Evolutionary conservation across 2,888 invertebrate genomes (phyloP).

Genomic region (Stratiomys singularior): DNA sequence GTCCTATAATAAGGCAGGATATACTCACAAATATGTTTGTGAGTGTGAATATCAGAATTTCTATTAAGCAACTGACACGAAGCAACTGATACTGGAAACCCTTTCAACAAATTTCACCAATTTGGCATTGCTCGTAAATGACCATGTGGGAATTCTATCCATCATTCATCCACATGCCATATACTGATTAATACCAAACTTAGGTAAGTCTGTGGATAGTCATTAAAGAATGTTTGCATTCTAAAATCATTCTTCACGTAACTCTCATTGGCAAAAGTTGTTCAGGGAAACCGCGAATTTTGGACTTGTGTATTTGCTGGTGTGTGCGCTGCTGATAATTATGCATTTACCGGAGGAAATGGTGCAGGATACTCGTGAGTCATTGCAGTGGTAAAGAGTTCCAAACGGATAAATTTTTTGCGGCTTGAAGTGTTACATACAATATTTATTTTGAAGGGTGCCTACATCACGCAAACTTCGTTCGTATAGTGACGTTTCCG

Average conservation of each 20-base stretch:
- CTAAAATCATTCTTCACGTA: not conserved
- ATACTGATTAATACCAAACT: slow-evolving; percentile 28
- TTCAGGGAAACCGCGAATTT: not conserved
- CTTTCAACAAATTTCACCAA: not conserved
- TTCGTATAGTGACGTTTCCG: slow-evolving; percentile 20
- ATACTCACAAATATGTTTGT: no score
- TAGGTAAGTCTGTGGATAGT: not conserved
- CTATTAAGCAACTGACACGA: no score
- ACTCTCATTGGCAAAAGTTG: not conserved
- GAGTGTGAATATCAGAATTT: no score
- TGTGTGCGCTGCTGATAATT: no score
- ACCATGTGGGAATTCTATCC: slow-evolving; percentile 38
- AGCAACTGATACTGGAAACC: no score
- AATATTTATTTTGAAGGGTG: slow-evolving; percentile 1
- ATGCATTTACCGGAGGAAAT: not conserved
- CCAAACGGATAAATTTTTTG: not conserved
- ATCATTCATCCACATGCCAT: slow-evolving; percentile 41
- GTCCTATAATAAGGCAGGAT: no score
- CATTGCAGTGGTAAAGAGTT: slow-evolving; percentile 33
- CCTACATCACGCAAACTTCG: not conserved
- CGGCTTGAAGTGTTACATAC: not conserved
- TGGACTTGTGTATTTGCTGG: not conserved
- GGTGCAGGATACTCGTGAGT: not conserved
- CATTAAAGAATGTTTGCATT: not conserved
- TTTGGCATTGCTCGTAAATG: not conserved